Conservation (phyloP, 2,797 vertebrate species). For the Enteromius treurensis region DNA sequence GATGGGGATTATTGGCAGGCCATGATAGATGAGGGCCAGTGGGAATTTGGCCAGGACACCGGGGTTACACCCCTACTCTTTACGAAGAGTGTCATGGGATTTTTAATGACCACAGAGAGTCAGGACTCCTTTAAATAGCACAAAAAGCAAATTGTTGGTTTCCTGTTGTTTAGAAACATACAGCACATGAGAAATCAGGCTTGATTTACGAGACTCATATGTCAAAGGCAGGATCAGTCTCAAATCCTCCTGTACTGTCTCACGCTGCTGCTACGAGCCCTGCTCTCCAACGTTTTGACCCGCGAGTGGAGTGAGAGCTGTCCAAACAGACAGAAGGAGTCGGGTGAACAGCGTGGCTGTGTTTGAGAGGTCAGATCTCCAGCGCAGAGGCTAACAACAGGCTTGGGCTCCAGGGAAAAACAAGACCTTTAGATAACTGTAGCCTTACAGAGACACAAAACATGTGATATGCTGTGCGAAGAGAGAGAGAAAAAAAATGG, state of each 20-base stretch:
- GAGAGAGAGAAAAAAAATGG: neutral
- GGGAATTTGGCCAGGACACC: no score
- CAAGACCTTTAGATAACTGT: slow-evolving; percentile 36
- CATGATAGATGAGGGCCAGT: no score
- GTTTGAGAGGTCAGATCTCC: slow-evolving; percentile 45
- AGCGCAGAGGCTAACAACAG: slow-evolving; percentile 46
- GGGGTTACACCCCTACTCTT: no score
- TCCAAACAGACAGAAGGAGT: slow-evolving; percentile 44
- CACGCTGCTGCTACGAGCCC: slow-evolving; percentile 13
- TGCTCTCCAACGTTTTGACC: slow-evolving; percentile 15
- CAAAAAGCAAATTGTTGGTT: neutral
- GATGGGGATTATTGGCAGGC: no score
- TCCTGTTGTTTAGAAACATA: neutral
- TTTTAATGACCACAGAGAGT: no score
- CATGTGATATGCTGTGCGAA: neutral
- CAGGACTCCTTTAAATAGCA: neutral
- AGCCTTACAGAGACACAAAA: slow-evolving; percentile 6
- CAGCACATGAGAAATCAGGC: neutral
- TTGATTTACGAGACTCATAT: neutral
- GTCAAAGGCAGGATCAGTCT: slow-evolving; percentile 18
- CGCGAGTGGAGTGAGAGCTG: slow-evolving; percentile 32
- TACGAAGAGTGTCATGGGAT: no score
- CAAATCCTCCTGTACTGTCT: neutral
- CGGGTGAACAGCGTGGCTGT: slow-evolving; percentile 30
- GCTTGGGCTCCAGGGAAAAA: slow-evolving; percentile 29